phyloP scores from a whole-genome alignment of 2,797 vertebrate species.

The Galagoides demidoff region DNA sequence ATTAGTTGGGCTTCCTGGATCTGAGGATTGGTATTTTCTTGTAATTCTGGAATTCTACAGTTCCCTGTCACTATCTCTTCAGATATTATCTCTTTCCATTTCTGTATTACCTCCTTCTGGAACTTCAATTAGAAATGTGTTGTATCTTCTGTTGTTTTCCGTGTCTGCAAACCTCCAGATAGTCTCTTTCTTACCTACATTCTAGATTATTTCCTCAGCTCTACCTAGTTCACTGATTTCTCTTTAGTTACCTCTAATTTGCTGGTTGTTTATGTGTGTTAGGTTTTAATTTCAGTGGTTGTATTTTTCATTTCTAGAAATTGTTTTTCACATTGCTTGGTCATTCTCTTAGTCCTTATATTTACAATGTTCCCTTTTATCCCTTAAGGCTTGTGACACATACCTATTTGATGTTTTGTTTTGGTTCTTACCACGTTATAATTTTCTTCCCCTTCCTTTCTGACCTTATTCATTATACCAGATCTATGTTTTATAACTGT shows the following conservation, averaged over 20 bases:
- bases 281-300: background rate
- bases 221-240: background rate
- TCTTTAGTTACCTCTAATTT: constrained; percentile 7
- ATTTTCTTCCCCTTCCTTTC: background rate
- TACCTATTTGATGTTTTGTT: constrained; percentile 22
- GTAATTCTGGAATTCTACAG: background rate
- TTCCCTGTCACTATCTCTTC: constrained; percentile 14
- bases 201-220: constrained; percentile 27
- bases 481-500: constrained; percentile 15
- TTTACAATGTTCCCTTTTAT: constrained; percentile 3
- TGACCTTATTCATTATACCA: background rate
- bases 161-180: background rate
- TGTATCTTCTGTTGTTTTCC: constrained; percentile 3
- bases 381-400: background rate
- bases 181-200: constrained; percentile 17
- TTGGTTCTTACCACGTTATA: background rate
- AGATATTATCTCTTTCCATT: background rate
- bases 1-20: background rate
- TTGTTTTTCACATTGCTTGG: background rate
- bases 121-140: constrained; percentile 10
- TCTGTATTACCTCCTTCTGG: constrained; percentile 2
- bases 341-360: constrained; percentile 14
- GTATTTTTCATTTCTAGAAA: constrained; percentile 38
- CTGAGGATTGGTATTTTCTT: constrained; percentile 25
- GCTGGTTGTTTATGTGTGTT: background rate